These are phyloP conservation scores for Etheostoma cragini DNA, from an alignment of 2,113 vertebrate species.

Conservation along the genomic window DNA sequence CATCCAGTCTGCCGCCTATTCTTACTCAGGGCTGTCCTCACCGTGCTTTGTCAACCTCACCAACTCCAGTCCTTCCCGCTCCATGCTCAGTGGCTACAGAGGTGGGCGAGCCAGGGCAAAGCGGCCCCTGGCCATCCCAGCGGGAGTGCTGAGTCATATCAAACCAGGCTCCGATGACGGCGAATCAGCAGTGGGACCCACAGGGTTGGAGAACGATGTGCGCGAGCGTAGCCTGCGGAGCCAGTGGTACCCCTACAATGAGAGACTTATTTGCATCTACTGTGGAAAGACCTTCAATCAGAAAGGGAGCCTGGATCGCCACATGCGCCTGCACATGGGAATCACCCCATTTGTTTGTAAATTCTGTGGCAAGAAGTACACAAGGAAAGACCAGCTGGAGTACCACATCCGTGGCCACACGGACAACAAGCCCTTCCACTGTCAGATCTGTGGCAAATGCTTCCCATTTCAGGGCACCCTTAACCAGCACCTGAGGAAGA, in stretches of 20 bases:
- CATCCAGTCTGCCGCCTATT: slow-evolving; percentile 89
- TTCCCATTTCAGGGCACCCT: slow-evolving; percentile 99
- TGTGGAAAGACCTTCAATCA: slow-evolving; percentile 99
- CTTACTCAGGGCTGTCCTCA: slow-evolving; percentile 88
- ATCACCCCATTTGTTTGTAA: slow-evolving; percentile 99
- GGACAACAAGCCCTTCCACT: slow-evolving; percentile 98
- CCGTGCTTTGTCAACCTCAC: slow-evolving; percentile 89
- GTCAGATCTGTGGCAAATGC: slow-evolving; percentile 98
- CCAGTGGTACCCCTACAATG: slow-evolving; percentile 96
- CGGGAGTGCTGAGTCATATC: slow-evolving; percentile 72
- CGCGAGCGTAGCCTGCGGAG: slow-evolving; percentile 90
- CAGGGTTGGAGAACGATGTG: slow-evolving; percentile 88
- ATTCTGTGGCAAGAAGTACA: slow-evolving; percentile 99
- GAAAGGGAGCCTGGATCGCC: slow-evolving; percentile 97
- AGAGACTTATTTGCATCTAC: slow-evolving; percentile 97
- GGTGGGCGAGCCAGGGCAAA: slow-evolving; percentile 92
- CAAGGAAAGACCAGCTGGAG: slow-evolving; percentile 98
- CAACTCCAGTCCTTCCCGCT: slow-evolving; percentile 93
- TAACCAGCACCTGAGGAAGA: slow-evolving; percentile 99
- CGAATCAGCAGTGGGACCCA: slow-evolving; percentile 77
- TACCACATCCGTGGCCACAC: slow-evolving; percentile 99
- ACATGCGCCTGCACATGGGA: slow-evolving; percentile 99
- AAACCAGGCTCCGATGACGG: slow-evolving; percentile 75
- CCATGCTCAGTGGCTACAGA: slow-evolving; percentile 93
- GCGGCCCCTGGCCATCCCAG: slow-evolving; percentile 81